phyloP scores from a whole-genome alignment of 2,888 invertebrate species.

The Choristoneura rosaceana region DNA sequence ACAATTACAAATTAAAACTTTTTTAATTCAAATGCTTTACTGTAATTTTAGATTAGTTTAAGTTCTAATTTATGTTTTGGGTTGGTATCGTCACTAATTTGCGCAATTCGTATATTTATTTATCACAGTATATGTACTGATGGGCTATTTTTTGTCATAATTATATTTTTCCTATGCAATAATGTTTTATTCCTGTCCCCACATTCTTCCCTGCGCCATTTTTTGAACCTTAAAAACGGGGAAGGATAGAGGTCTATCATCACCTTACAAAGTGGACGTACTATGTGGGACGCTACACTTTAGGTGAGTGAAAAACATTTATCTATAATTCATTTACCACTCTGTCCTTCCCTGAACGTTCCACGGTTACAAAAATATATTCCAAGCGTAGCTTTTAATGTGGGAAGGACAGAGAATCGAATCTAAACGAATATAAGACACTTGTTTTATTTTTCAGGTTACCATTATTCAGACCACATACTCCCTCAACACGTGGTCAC shows the following conservation, averaged over 20 bases:
- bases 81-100: conserved; percentile 29
- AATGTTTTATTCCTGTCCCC: conserved; percentile 59
- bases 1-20: conserved; percentile 14
- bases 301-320: conserved; percentile 76
- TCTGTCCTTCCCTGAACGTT: conserved; percentile 87
- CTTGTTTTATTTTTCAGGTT: conserved; percentile 65
- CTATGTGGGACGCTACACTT: conserved; percentile 73
- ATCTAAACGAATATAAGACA: conserved; percentile 43
- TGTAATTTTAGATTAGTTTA: conserved; percentile 25
- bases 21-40: conserved; percentile 25
- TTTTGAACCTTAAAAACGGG: conserved; percentile 58
- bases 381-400: conserved; percentile 52
- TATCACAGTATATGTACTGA: conserved; percentile 45
- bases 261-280: conserved; percentile 82
- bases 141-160: conserved; percentile 62
- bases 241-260: conserved; percentile 81
- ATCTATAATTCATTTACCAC: conserved; percentile 64
- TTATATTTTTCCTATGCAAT: conserved; percentile 65
- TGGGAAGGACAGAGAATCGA: conserved; percentile 80
- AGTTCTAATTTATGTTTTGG: conserved; percentile 33
- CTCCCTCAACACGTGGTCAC: conserved; percentile 53
- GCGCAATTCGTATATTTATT: conserved; percentile 28
- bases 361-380: conserved; percentile 49
- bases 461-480: conserved; percentile 61
- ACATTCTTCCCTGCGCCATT: conserved; percentile 70